Evolutionary conservation across 1,140 invertebrate species (phyloP), one percentile per base, ranked within the genome.

Genomic region (Mamestra configurata): DNA sequence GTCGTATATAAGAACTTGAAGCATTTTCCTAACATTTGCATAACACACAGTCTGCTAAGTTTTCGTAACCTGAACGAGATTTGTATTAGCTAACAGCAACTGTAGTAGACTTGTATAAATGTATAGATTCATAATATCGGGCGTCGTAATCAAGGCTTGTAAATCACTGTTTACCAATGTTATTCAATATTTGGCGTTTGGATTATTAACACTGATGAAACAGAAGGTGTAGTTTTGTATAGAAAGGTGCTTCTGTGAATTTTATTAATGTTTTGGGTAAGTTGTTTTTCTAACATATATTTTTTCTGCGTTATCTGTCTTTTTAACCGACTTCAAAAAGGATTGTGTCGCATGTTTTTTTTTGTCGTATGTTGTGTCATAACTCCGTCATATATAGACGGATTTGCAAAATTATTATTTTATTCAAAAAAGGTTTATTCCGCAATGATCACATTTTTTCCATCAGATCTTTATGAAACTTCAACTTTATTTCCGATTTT

Each of bases 61-160:
- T 70, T 70, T 70, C 64, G 66, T 70, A 70, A 70, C 40, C 7
- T 24, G 66, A 70, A 70, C 22, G 40, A 70, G 66, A 70, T 49
- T 27, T 22, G 22, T 64, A 24, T 70, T 43, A 24, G 66, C 20
- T 13, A 70, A 70, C 40, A 4, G 40, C 8, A 43, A 43, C 8
- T 43, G 43, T 46, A 4, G 35, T 43, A 24, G 43, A 46, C 37
- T 24, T 37, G 59, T 10, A 27, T 49, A 46, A n/a, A 70, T 37
- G 59, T 10, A 27, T 49, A 46, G 35, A 70, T 70, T 43, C 66
- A 70, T 70, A 46, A 46, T 37, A 64, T 24, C 40, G 49, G 0
- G 43, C 40, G 64, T 43, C 66, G 66, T 49, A 70, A 70, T 49
- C 61, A 70, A 64, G 11, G 20, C 66, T 24, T 27, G n/a, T 27